Evolutionary conservation across 2,797 vertebrate genomes (phyloP).

Genomic region (Alectoris magna): DNA sequence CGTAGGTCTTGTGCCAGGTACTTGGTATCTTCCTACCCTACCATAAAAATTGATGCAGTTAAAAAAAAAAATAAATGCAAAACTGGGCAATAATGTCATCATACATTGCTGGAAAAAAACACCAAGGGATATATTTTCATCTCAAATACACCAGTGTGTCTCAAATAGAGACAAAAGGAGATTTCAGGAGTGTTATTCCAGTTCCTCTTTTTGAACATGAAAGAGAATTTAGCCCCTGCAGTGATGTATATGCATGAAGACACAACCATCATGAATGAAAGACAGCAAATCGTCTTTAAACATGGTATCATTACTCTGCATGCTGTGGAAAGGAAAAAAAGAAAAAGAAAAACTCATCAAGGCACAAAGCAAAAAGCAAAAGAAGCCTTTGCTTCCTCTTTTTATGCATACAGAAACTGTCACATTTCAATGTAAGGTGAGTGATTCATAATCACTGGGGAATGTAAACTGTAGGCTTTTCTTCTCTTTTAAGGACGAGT

Average conservation of each 20-base stretch:
- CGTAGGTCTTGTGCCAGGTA: slow-evolving; percentile 29
- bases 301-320: slow-evolving; percentile 13
- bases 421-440: slow-evolving; percentile 49
- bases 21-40: slow-evolving; percentile 22
- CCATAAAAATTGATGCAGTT: background rate
- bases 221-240: slow-evolving; percentile 27
- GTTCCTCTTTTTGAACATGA: background rate
- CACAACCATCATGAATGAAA: slow-evolving; percentile 16
- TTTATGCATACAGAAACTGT: background rate
- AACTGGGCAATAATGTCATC: background rate
- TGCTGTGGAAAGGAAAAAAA: background rate
- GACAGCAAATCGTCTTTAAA: slow-evolving; percentile 37
- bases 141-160: background rate
- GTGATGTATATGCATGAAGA: slow-evolving; percentile 20
- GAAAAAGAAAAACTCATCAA: background rate
- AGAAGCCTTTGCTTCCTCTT: slow-evolving; percentile 5
- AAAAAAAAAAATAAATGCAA: background rate
- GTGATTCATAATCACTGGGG: slow-evolving; percentile 39
- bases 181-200: slow-evolving; percentile 15
- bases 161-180: background rate
- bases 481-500: slow-evolving; percentile 17
- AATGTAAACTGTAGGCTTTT: slow-evolving; percentile 39
- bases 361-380: background rate
- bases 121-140: background rate
- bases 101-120: background rate